These are phyloP conservation scores for Chaetogeoica ovagalla DNA, from an alignment of 2,888 invertebrate species.

Conservation along the genomic window DNA sequence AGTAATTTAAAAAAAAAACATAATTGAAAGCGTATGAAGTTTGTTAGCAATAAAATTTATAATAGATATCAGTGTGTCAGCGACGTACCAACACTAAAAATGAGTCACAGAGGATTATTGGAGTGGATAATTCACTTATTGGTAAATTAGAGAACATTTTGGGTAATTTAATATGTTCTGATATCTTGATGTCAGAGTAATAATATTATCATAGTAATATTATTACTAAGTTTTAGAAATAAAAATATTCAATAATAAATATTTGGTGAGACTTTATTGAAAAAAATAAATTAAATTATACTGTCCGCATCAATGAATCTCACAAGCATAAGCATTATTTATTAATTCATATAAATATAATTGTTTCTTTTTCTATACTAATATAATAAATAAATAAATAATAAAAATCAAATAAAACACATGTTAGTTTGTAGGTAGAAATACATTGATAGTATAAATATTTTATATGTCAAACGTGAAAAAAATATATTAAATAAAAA, in stretches of 20 bases:
- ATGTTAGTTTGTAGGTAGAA: slow-evolving; percentile 44
- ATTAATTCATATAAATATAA: slow-evolving; percentile 27
- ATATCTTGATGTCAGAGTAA: no score
- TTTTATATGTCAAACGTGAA: background rate
- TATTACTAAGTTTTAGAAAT: background rate
- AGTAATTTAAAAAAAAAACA: no score
- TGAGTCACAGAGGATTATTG: no score
- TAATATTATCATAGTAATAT: no score
- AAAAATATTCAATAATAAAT: background rate
- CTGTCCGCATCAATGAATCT: slow-evolving; percentile 29
- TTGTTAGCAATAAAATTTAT: no score
- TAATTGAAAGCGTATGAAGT: no score
- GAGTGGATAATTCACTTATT: no score
- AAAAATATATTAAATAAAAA: slow-evolving; percentile 36
- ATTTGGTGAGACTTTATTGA: slow-evolving; percentile 46
- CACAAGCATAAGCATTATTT: slow-evolving; percentile 48
- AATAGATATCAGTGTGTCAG: no score
- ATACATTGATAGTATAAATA: slow-evolving; percentile 9
- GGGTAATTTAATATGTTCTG: no score
- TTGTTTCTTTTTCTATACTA: slow-evolving; percentile 37
- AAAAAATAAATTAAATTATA: slow-evolving; percentile 47
- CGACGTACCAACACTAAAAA: no score
- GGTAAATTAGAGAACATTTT: no score
- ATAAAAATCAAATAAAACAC: slow-evolving; percentile 33
- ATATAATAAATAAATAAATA: slow-evolving; percentile 29